These are phyloP conservation scores for Entomobrya multifasciata DNA, from an alignment of 2,888 invertebrate genomes.

Conservation along the genomic window DNA sequence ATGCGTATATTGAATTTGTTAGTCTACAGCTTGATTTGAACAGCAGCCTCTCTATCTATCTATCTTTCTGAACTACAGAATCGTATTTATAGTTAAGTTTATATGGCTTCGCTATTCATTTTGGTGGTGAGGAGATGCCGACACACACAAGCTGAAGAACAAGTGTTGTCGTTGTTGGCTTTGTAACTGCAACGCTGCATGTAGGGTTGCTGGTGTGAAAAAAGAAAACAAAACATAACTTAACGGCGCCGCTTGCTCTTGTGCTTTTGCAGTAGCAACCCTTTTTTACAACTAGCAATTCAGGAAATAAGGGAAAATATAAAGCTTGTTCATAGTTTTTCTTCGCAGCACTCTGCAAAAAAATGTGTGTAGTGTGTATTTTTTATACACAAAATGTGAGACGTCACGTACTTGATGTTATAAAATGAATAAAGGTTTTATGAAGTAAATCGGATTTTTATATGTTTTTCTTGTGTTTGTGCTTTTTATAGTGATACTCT, in stretches of 20 bases:
- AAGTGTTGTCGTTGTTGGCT: neutral
- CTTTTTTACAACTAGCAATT: neutral
- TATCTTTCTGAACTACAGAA: neutral
- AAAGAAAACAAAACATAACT: slow-evolving; percentile 8
- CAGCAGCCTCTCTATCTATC: neutral
- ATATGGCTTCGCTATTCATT: neutral
- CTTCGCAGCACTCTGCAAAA: too few relatives aligned
- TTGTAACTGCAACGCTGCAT: neutral
- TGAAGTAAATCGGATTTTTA: slow-evolving; percentile 23
- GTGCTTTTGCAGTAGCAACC: slow-evolving; percentile 19
- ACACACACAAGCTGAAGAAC: slow-evolving; percentile 10
- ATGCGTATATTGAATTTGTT: slow-evolving; percentile 46
- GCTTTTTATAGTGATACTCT: neutral
- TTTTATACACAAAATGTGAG: too few relatives aligned
- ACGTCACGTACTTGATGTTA: too few relatives aligned
- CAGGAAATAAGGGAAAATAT: neutral
- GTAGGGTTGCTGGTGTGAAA: neutral
- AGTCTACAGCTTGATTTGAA: neutral
- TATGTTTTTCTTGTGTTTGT: neutral
- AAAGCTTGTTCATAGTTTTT: too few relatives aligned
- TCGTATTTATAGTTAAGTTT: too few relatives aligned
- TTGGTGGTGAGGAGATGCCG: slow-evolving; percentile 37
- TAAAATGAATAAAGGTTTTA: neutral
- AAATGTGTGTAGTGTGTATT: neutral
- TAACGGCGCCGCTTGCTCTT: slow-evolving; percentile 44